These are phyloP conservation scores for Ptiloglossa arizonensis DNA, from an alignment of 1,140 invertebrate species.

Conservation along the genomic window DNA sequence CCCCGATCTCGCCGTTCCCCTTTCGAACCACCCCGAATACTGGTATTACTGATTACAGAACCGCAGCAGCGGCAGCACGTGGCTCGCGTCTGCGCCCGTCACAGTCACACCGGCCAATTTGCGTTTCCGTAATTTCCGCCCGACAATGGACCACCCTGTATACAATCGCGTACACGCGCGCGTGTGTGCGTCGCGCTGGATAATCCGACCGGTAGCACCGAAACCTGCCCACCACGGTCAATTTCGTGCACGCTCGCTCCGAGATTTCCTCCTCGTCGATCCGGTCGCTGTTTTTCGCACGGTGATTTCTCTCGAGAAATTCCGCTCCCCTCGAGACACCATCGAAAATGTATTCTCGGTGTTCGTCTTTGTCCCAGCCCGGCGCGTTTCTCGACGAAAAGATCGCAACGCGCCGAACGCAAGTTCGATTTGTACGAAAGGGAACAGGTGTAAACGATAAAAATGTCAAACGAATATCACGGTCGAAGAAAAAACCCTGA, in stretches of 20 bases:
- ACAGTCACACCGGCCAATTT: conserved; percentile 81
- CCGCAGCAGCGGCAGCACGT: conserved; percentile 78
- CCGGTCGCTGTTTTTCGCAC: neutral
- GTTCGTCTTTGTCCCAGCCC: no score
- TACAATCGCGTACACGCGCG: conserved; percentile 8
- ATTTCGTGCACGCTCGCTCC: conserved; percentile 41
- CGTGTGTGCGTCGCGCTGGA: conserved; percentile 34
- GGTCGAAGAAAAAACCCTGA: no score
- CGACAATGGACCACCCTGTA: conserved; percentile 72
- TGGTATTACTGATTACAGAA: conserved; percentile 80
- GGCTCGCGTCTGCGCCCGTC: conserved; percentile 78
- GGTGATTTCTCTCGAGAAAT: neutral
- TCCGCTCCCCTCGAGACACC: no score
- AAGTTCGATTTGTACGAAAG: no score
- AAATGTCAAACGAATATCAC: no score
- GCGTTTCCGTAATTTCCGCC: conserved; percentile 79
- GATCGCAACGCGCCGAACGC: no score
- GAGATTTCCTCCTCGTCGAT: neutral
- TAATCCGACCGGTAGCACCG: conserved; percentile 61
- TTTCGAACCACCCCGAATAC: conserved; percentile 72
- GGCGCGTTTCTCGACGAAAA: no score
- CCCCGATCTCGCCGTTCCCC: conserved; percentile 63
- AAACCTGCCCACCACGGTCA: conserved; percentile 30
- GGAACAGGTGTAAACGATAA: no score
- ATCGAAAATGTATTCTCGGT: no score